Base-by-base conservation (phyloP, 2,888 invertebrate genomes). In the Plusia festucae region DNA sequence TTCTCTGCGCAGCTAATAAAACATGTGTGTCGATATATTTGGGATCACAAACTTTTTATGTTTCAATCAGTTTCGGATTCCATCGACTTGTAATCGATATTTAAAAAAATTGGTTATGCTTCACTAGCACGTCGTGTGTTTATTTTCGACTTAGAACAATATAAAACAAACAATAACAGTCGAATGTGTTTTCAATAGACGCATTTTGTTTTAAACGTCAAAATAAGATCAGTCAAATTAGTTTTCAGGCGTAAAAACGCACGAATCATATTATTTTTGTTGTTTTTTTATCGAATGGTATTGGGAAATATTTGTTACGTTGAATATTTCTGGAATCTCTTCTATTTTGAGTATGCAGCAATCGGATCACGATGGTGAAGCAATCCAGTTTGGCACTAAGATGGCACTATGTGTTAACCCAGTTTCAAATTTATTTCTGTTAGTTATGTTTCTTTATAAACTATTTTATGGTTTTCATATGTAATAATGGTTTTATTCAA, bases 401-500 rank as follows among this genome's bases (percentile, higher is more conserved):
- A 70, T 65, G 49, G 67, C 60, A 58, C 53, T 63, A 65, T 62
- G 34, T 69, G 75, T 70, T 80, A 80, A 81, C 80, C 79, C 68
- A 81, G 27, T 76, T 81, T 63, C 57, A 64, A 52, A 68, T 70
- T 70, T 73, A 78, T 68, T 78, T 68, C 27, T 67, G 73, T 78
- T 76, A 78, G 70, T 69, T 73, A 61, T 65, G 51, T 52, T 51
- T 60, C 18, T 51, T 18, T 27, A n/a, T n/a, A 27, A 44, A 44
- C 24, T 59, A 60, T 53, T 52, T 60, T 53, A 60, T 59, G 53
- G 55, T 53, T 58, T 32, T 70, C 40, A 44, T 60, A 44, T 49
- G 27, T 53, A 62, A 66, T 65, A 53, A 49, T 71, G 62, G 60
- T 22, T 56, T 53, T 58, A 63, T 64, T 60, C 57, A 60, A 58